Conservation (phyloP, 2,888 invertebrate species). For the Globia sparganii region DNA sequence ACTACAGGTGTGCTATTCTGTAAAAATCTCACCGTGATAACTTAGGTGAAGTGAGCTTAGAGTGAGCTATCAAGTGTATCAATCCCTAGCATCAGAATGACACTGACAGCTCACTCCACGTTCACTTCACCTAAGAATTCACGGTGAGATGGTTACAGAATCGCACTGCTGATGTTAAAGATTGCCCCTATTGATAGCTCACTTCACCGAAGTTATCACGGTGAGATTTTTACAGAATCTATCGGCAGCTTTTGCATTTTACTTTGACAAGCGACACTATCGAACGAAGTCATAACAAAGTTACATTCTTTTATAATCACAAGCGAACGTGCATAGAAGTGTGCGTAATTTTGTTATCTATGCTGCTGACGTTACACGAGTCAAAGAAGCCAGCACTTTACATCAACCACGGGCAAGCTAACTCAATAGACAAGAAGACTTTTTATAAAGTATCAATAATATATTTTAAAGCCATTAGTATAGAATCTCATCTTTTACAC, state of each 20-base stretch:
- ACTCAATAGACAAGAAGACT: slow-evolving; percentile 27
- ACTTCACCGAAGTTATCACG: no score
- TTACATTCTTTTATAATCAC: neutral
- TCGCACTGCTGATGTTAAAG: no score
- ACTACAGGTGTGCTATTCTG: no score
- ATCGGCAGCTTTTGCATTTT: neutral
- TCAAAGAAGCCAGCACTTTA: slow-evolving; percentile 15
- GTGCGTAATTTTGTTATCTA: neutral
- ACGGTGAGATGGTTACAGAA: no score
- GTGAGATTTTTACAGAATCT: no score
- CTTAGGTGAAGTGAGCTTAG: no score
- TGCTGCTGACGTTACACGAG: slow-evolving; percentile 38
- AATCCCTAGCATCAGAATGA: no score
- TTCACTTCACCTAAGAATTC: no score
- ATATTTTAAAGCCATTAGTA: neutral
- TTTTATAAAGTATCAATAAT: neutral
- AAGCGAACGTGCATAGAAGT: neutral
- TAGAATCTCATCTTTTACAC: neutral
- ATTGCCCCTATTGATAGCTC: no score
- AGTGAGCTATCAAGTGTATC: no score
- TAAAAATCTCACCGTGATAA: no score
- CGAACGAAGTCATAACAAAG: neutral
- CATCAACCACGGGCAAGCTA: slow-evolving; percentile 13
- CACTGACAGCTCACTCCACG: no score
- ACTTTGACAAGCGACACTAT: neutral